Percentiles rank a stretch among this genome's conserved stretches.
These are phyloP conservation scores for Hormiphora californensis DNA, from an alignment of 37 sponge, comb jelly and placozoan genomes.

Conservation along the genomic window DNA sequence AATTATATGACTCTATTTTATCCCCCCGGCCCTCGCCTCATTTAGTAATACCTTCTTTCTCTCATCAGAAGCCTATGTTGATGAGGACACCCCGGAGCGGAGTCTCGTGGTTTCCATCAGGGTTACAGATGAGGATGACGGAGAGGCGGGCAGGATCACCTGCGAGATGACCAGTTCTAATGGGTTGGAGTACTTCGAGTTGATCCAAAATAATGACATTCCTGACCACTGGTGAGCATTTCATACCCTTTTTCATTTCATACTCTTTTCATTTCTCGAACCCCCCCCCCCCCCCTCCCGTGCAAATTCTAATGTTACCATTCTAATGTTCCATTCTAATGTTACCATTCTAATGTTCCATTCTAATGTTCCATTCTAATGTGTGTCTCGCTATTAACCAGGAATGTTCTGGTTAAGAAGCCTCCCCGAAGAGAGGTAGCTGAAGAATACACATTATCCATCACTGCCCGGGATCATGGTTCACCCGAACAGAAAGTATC, in stretches of 20 bases:
- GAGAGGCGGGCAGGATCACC: not conserved
- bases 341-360: no score
- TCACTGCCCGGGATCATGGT: constrained; percentile 2
- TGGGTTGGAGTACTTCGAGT: constrained; percentile 34
- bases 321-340: no score
- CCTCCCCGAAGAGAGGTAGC: not conserved
- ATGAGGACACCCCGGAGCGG: not conserved
- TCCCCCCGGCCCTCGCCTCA: not conserved
- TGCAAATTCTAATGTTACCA: no score
- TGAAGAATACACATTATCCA: constrained; percentile 18
- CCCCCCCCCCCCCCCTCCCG: no score
- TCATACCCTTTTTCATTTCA: not conserved
- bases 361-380: no score
- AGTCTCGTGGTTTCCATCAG: not conserved
- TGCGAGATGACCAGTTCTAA: constrained; percentile 42
- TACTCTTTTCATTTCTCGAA: not conserved
- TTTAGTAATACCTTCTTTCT: not conserved
- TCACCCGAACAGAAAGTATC: constrained; percentile 20
- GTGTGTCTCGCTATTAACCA: no score
- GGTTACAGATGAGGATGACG: constrained; percentile 32
- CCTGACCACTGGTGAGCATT: not conserved
- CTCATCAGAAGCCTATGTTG: constrained; percentile 18
- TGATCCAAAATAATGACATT: not conserved
- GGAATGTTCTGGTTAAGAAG: constrained; percentile 1
- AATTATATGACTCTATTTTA: no score